Evolutionary conservation across 1,140 invertebrate genomes (phyloP), one percentile per base, ranked within the genome.

Genomic region (Galleria mellonella): DNA sequence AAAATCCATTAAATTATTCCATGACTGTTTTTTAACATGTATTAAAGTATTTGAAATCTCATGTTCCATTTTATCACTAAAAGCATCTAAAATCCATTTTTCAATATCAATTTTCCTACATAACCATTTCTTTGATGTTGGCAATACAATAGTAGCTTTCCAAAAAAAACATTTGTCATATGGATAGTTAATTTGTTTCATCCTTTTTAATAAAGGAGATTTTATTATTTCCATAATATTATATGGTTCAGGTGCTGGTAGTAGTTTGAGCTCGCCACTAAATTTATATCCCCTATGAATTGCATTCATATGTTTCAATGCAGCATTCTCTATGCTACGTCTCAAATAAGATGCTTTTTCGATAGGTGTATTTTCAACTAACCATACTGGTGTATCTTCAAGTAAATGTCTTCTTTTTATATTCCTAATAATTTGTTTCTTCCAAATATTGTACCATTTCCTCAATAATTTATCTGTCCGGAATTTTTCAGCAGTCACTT

Each of bases 91-190:
- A 2, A 87, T 39, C 82, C 83, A 87, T 39, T 71, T 71, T 43
- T 73, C 54, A 13, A 83, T 47, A 44, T 70, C 70, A 14, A 78
- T 59, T 48, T 72, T 83, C 14, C 68, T 72, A 23, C 83, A 72
- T 2, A 81, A 46, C 53, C 65, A 72, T 54, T 82, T 84, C 1
- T 50, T 48, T 9, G 70, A 44, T 42, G 85, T 68, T 9, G 91
- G 89, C 42, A 90, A 83, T 0, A 90, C 89, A 10, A 93, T 60
- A n/a, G 89, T 71, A 13, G 92, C 55, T 77, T 94, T 94, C 91
- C 91, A 93, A 66, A 88, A 93, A 37, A 89, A 75, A 51, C 87
- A 87, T 47, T 87, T 84, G 36, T 83, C 82, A 43, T 87, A 83
- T 32, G 82, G 81, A 58, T 83, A 86, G 44, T 69, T 77, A 17